phyloP scores from a whole-genome alignment of 1,140 invertebrate species.

The Drosophila ohnishii region DNA sequence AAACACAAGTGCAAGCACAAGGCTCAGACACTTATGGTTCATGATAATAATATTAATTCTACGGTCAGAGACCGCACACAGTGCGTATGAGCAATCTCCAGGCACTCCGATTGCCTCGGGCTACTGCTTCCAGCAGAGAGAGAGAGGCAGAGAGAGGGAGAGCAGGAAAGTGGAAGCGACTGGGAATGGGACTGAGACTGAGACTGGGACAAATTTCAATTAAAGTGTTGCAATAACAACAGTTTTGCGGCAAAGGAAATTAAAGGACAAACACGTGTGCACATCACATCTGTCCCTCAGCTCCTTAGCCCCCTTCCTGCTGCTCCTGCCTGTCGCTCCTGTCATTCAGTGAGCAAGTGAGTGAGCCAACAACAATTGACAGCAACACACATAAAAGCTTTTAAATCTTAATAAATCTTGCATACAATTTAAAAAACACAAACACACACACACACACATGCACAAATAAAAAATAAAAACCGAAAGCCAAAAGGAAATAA shows the following conservation, averaged over 20 bases:
- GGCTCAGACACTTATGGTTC: constrained; percentile 30
- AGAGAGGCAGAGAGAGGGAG: not conserved
- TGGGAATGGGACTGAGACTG: not conserved
- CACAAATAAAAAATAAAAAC: constrained; percentile 11
- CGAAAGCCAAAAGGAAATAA: constrained; percentile 40
- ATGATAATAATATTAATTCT: constrained; percentile 52
- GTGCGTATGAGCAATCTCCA: constrained; percentile 48
- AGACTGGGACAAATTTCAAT: constrained; percentile 51
- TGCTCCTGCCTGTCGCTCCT: not conserved
- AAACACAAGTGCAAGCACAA: not conserved
- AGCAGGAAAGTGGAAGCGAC: not conserved
- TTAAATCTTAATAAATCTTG: constrained; percentile 83
- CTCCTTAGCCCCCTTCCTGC: not conserved
- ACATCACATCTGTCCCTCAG: not conserved
- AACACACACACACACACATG: constrained; percentile 32
- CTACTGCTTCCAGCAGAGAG: not conserved
- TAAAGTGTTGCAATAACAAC: constrained; percentile 60
- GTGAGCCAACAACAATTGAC: constrained; percentile 62
- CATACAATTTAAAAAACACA: constrained; percentile 77
- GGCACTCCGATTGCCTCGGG: not conserved
- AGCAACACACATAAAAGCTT: constrained; percentile 80
- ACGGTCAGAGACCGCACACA: constrained; percentile 30
- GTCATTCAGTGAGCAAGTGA: constrained; percentile 10
- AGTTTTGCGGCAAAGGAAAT: constrained; percentile 46
- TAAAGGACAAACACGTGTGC: constrained; percentile 49